Evolutionary conservation across 2,113 vertebrate genomes (phyloP).

Genomic region (Raphicerus campestris): DNA sequence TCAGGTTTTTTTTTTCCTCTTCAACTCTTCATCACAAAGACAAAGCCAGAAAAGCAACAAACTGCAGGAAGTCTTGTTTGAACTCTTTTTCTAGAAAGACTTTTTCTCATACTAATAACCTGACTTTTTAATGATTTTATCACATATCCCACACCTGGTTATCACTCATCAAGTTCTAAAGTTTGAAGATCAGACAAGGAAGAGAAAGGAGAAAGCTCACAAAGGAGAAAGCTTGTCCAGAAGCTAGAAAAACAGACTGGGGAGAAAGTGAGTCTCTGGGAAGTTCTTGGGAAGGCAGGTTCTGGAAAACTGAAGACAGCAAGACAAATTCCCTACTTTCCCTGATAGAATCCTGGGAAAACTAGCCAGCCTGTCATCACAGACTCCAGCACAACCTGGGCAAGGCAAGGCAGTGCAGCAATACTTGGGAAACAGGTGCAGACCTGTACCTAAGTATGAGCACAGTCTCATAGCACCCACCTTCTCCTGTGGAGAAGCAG

Average conservation of each 20-base stretch:
- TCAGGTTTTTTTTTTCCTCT: not conserved
- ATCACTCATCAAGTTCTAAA: not conserved
- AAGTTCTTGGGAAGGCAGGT: not conserved
- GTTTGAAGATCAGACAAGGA: not conserved
- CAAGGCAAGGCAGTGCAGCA: too few relatives aligned
- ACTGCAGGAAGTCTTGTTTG: not conserved
- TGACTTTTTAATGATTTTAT: not conserved
- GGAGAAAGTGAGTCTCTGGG: not conserved
- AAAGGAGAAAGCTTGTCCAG: not conserved
- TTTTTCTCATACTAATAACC: not conserved
- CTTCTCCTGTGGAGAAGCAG: too few relatives aligned
- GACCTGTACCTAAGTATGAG: too few relatives aligned
- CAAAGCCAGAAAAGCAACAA: not conserved
- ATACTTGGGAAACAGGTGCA: too few relatives aligned
- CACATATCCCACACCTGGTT: not conserved
- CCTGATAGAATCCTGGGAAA: not conserved
- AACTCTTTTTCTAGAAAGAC: not conserved
- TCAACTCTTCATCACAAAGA: not conserved
- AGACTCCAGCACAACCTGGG: too few relatives aligned
- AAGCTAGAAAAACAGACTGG: not conserved
- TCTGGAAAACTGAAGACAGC: not conserved
- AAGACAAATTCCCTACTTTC: not conserved
- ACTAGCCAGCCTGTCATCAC: not conserved
- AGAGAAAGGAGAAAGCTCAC: not conserved
- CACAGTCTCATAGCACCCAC: too few relatives aligned